Evolutionary conservation across 2,113 vertebrate species (phyloP), one percentile per base, ranked within the genome.

Genomic region (Thalassarche chlororhynchos): DNA sequence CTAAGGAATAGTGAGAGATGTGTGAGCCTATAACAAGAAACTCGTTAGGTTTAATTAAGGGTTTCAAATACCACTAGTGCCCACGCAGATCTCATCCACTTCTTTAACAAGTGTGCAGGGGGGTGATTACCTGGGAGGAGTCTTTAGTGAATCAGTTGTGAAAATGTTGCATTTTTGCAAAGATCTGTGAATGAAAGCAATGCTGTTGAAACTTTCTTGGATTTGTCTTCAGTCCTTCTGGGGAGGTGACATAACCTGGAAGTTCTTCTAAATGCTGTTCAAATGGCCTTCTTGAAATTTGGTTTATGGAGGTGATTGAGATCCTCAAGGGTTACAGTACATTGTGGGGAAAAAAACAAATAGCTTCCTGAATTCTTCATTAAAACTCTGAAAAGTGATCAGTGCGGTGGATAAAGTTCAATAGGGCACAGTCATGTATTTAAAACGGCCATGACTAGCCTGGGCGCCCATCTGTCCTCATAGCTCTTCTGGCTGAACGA

Each of bases 371-470:
- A 54, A 40, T 71, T 62, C 28, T 62, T 62, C 65, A 29, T 61
- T 61, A 62, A 54, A 70, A 23, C 21, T 12, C 55, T 12, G 23
- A 23, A 34, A 54, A 61, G 26, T 2, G 9, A 38, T 44, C 32
- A 12, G 21, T 8, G 36, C 5, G 10, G 36, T 28, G 47, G n/a
- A 49, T 17, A 9, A 36, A 58, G 44, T 42, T 36, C 19, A n/a
- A 0, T 5, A 54, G 47, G 47, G 40, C 65, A n/a, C 8, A 10
- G 3, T 49, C 31, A 3, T 5, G 5, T 29, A 9, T 65, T 64
- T 29, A 8, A 77, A 42, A 60, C 8, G 19, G 5, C 29, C 36
- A 1, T 16, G 44, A 4, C 8, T 8, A n/a, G 12, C 31, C 36
- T 31, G 54, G 31, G 6, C 4, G 20, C 26, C 46, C 62, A 15